Evolutionary conservation across 2,113 vertebrate genomes (phyloP).

Genomic region (Channa maculata): DNA sequence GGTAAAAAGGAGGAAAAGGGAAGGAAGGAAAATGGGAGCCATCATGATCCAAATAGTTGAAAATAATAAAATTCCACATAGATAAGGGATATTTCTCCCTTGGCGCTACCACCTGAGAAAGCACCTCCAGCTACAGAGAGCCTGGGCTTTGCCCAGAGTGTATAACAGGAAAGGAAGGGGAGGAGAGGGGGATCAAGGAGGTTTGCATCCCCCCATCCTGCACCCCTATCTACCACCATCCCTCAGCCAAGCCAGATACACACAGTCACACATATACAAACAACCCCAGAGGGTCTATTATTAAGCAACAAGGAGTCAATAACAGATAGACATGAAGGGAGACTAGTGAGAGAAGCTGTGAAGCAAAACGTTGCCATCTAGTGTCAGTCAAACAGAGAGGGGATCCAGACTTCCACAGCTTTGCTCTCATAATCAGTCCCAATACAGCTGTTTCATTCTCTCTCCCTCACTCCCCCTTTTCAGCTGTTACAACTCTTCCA

Average conservation of each 20-base stretch:
- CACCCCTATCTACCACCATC: slow-evolving; percentile 29
- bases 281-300: slow-evolving; percentile 57
- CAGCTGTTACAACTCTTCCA: slow-evolving; percentile 58
- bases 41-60: slow-evolving; percentile 71
- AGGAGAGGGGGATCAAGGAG: slow-evolving; percentile 1
- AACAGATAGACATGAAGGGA: slow-evolving; percentile 49
- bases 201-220: slow-evolving; percentile 20
- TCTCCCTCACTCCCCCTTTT: slow-evolving; percentile 23
- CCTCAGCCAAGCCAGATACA: slow-evolving; percentile 34
- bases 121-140: slow-evolving; percentile 56
- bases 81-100: slow-evolving; percentile 77
- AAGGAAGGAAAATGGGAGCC: slow-evolving; percentile 48
- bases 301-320: slow-evolving; percentile 70
- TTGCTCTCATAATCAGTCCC: slow-evolving; percentile 45
- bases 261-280: slow-evolving; percentile 40
- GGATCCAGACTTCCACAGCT: slow-evolving; percentile 40
- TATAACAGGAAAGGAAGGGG: slow-evolving; percentile 12
- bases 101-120: slow-evolving; percentile 59
- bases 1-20: slow-evolving; percentile 72
- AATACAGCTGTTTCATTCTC: slow-evolving; percentile 39
- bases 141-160: slow-evolving; percentile 12
- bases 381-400: slow-evolving; percentile 74
- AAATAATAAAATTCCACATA: slow-evolving; percentile 79
- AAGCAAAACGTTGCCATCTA: slow-evolving; percentile 87
- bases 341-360: slow-evolving; percentile 23